phyloP scores from a whole-genome alignment of 2,888 invertebrate species.

The Eumerus sabulonum region DNA sequence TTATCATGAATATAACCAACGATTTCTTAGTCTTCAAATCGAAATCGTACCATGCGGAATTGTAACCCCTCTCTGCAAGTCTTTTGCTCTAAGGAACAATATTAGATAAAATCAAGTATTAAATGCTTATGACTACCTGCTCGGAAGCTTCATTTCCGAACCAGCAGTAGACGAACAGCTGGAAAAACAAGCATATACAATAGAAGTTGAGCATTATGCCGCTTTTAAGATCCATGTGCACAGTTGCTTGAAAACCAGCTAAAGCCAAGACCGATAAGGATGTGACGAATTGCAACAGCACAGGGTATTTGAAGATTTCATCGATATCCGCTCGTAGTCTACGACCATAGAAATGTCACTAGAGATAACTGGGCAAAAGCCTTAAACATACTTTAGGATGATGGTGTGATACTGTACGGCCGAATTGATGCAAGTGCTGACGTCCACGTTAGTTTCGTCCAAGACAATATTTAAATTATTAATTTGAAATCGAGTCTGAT shows the following conservation, averaged over 20 bases:
- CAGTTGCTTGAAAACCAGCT: constrained; percentile 73
- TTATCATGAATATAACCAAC: constrained; percentile 70
- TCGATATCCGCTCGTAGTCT: background rate
- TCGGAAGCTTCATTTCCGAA: constrained; percentile 73
- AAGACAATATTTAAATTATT: too few species aligned
- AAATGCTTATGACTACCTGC: too few species aligned
- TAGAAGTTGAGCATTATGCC: constrained; percentile 72
- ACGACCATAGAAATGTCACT: background rate
- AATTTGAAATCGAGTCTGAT: too few species aligned
- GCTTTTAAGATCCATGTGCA: constrained; percentile 67
- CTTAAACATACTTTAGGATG: background rate
- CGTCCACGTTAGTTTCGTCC: too few species aligned
- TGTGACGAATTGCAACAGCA: background rate
- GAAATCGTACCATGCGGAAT: constrained; percentile 71
- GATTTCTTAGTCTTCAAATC: constrained; percentile 70
- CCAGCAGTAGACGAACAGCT: constrained; percentile 74
- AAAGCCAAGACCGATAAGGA: constrained; percentile 43
- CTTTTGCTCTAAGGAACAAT: constrained; percentile 72
- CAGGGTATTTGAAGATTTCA: background rate
- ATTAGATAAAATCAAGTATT: background rate
- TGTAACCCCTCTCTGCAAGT: constrained; percentile 70
- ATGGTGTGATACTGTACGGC: background rate
- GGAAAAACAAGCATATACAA: constrained; percentile 71
- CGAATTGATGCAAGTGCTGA: background rate
- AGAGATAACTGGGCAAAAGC: background rate